Conservation (phyloP, 2,888 invertebrate species). For the Anoplius nigerrimus region DNA sequence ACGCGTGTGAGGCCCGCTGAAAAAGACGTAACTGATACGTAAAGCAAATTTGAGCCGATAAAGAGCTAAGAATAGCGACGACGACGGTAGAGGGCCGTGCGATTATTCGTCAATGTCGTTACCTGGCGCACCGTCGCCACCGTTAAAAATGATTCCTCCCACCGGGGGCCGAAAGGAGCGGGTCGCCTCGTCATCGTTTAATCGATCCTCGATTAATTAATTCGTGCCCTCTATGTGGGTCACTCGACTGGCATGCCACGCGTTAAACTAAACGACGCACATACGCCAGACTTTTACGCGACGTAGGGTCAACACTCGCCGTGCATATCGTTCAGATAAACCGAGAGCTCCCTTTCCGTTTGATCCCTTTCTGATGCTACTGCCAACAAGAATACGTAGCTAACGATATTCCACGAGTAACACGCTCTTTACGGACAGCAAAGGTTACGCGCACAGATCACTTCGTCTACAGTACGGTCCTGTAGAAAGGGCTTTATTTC, state of each 20-base stretch:
- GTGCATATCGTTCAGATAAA: conserved; percentile 62
- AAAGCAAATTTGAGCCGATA: conserved; percentile 48
- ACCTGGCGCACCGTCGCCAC: conserved; percentile 14
- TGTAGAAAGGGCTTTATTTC: no score
- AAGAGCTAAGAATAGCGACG: conserved; percentile 43
- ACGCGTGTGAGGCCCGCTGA: not conserved
- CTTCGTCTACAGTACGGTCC: no score
- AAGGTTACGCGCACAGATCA: no score
- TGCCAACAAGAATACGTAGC: no score
- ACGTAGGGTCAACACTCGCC: conserved; percentile 62
- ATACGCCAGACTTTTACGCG: conserved; percentile 59
- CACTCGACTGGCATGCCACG: conserved; percentile 17
- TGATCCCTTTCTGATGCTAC: not conserved
- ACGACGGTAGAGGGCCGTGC: conserved; percentile 21
- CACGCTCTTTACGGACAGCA: no score
- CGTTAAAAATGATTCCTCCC: conserved; percentile 1
- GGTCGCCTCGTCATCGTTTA: not conserved
- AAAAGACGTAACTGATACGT: conserved; percentile 39
- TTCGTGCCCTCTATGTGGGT: no score
- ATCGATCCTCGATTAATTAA: not conserved
- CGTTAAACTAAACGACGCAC: conserved; percentile 18
- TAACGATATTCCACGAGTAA: no score
- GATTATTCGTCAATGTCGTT: conserved; percentile 34
- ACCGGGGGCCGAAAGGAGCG: not conserved
- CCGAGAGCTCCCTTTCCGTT: not conserved